Evolutionary conservation across 53 echinoderm and acorn worm genomes (phyloP), one percentile per base, ranked within the genome.

Genomic region (Temnopleurus reevesii): DNA sequence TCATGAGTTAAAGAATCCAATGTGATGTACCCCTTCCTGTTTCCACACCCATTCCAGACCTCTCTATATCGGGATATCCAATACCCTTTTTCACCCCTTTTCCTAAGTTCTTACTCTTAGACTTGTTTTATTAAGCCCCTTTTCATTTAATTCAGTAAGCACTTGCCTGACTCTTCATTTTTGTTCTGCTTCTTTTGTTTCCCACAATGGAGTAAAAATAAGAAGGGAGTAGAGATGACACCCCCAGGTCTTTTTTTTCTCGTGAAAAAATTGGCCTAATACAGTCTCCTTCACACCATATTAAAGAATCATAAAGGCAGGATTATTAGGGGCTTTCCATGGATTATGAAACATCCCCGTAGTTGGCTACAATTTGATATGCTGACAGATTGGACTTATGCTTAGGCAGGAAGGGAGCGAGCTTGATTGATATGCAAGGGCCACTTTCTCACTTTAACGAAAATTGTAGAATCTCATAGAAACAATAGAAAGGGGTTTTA

Each of bases 311-410:
- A 71, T 41, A 71, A 71, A 71, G 4, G 71, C 2, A 10, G 71
- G 71, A 71, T 71, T 71, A 71, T 71, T 19, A 66, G n/a, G 71
- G 2, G 41, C 71, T 71, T 71, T 71, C 71, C n/a, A 71, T 10
- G 33, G 30, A 34, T 63, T 63, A 71, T 36, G 23, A 38, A 71
- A 38, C 71, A 71, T 6, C 71, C 41, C 41, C 0, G 21, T 71
- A 38, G 36, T 23, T 71, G 41, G 41, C 36, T 6, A 41, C 71
- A 71, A 71, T 41, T 71, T 71, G 71, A 71, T 71, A 71, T 71
- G 71, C 17, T 71, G 71, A 71, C 41, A 71, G 71, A 71, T 18
- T 41, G 71, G 71, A 27, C 71, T 41, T 71, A 17, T 64, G 18
- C 34, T 13, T 64, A 4, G 5, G 23, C 8, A 58, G 58, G 58